A percentile compares a stretch with the other conserved stretches of the same genome.
These are phyloP conservation scores for Eufriesea mexicana DNA, from an alignment of 1,140 invertebrate species.

Conservation along the genomic window DNA sequence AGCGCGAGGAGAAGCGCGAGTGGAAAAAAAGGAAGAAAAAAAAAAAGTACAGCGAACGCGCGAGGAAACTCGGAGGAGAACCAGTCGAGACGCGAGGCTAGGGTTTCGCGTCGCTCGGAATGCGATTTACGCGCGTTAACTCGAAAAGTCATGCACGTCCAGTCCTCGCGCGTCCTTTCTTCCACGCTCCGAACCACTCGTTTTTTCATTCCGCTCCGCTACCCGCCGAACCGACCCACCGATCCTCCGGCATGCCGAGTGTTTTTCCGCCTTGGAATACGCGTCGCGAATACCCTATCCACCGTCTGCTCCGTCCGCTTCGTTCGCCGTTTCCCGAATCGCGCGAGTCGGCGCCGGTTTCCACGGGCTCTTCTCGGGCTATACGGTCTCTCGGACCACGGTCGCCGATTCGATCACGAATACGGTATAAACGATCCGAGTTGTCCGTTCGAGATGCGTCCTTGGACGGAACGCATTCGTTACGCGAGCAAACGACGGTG, in stretches of 20 bases:
- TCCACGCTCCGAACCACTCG: neutral
- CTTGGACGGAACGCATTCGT: neutral
- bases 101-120: constrained; percentile 37
- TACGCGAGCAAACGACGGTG: neutral
- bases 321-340: neutral
- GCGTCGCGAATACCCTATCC: constrained; percentile 5
- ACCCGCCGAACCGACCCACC: neutral
- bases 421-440: constrained; percentile 33
- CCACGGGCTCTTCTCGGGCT: no score
- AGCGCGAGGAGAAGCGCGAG: neutral
- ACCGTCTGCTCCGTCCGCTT: no score
- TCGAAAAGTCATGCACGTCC: constrained; percentile 8
- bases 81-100: neutral
- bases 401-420: no score
- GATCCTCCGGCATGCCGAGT: neutral
- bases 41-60: constrained; percentile 17
- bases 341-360: no score
- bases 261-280: neutral
- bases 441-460: neutral
- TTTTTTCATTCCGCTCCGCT: neutral
- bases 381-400: no score
- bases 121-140: constrained; percentile 65
- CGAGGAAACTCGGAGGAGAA: constrained; percentile 7
- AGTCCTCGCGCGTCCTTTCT: neutral
- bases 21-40: no score